Conservation (phyloP, 2,113 vertebrate genomes). For the Macroglossus sobrinus region DNA sequence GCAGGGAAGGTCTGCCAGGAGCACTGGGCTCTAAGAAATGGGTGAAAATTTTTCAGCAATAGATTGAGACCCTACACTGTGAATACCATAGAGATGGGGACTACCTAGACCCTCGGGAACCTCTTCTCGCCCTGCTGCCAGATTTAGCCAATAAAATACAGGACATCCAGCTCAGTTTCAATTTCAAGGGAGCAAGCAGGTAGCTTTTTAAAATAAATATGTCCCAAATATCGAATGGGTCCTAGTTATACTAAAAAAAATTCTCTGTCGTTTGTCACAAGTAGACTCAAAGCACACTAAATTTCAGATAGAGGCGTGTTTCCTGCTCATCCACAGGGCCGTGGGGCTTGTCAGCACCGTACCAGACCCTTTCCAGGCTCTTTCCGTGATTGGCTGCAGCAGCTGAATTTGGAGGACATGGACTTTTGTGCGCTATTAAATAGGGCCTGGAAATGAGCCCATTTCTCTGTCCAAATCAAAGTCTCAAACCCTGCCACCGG, state of each 20-base stretch:
- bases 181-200: background rate
- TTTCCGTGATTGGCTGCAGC: background rate
- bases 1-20: background rate
- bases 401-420: background rate
- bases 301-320: background rate
- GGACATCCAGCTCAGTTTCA: background rate
- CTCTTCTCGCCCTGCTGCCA: background rate
- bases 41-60: background rate
- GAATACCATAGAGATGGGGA: background rate
- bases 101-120: background rate
- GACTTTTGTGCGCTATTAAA: background rate
- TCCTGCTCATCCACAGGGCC: background rate
- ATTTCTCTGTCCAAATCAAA: background rate
- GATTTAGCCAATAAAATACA: constrained; percentile 9
- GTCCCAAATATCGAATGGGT: background rate
- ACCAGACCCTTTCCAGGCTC: background rate
- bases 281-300: background rate
- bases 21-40: background rate
- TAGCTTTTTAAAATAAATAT: background rate
- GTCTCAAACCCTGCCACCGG: background rate
- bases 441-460: background rate
- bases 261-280: background rate
- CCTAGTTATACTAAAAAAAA: background rate
- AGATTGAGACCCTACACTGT: background rate
- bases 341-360: background rate